Conservation (phyloP, 2,113 vertebrate species). For the Fukomys damarensis region DNA sequence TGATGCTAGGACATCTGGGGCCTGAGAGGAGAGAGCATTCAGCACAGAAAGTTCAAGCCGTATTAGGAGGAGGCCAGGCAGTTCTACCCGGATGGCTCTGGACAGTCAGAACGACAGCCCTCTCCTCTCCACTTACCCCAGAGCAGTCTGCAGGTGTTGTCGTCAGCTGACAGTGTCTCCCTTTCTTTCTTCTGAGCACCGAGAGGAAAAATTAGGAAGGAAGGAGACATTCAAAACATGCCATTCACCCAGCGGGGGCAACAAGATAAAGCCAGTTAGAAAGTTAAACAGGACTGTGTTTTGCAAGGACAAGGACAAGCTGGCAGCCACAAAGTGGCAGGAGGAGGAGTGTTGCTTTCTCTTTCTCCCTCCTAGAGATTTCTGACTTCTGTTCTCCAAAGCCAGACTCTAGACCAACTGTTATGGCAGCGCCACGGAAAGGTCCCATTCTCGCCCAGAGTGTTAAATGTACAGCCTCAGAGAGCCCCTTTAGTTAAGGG, state of each 20-base stretch:
- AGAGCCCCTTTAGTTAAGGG: neutral
- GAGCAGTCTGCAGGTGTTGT: neutral
- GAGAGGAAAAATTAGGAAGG: slow-evolving; percentile 28
- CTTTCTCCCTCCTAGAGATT: neutral
- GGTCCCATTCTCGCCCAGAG: neutral
- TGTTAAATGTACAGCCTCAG: neutral
- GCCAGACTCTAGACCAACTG: neutral
- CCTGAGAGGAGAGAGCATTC: neutral
- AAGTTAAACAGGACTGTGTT: slow-evolving; percentile 3
- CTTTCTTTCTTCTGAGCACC: neutral
- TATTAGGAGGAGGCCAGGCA: neutral
- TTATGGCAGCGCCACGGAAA: neutral
- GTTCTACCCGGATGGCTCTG: neutral
- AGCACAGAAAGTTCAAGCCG: neutral
- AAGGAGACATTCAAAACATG: neutral
- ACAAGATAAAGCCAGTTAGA: slow-evolving; percentile 23
- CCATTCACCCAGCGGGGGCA: neutral
- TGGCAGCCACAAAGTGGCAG: neutral
- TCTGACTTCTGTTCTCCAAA: neutral
- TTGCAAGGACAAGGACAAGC: neutral
- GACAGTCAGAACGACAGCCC: neutral
- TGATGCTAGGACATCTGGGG: neutral
- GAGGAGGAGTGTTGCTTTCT: neutral
- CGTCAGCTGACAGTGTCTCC: neutral
- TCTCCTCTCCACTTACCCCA: neutral